phyloP scores from a whole-genome alignment of 2,113 vertebrate species.

The Atractosteus spatula region DNA sequence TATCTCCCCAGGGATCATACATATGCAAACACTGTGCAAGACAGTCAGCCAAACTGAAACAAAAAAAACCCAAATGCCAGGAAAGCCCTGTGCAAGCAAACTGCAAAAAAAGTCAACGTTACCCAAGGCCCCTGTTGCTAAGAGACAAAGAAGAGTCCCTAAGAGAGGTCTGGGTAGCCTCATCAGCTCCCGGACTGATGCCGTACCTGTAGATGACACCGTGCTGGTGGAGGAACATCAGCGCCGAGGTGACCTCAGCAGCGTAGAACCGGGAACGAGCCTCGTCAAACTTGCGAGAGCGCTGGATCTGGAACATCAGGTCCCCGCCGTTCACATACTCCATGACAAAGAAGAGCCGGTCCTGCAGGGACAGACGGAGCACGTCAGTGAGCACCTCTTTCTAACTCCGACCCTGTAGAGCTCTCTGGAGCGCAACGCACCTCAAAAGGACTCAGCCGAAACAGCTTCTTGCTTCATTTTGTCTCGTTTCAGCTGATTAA shows the following conservation, averaged over 20 bases:
- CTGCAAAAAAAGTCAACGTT: too few relatives aligned
- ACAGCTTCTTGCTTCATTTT: too few relatives aligned
- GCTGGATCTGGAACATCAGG: conserved; percentile 98
- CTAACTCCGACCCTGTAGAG: not conserved
- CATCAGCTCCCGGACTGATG: too few relatives aligned
- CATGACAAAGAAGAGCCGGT: conserved; percentile 98
- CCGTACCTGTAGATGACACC: conserved; percentile 95
- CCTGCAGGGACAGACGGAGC: conserved; percentile 57
- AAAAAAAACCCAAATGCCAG: not conserved
- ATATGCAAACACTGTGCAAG: conserved; percentile 60
- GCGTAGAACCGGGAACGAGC: conserved; percentile 95
- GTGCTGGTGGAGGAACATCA: conserved; percentile 97
- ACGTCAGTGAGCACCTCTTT: not conserved
- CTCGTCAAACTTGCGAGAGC: conserved; percentile 95
- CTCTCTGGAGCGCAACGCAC: too few relatives aligned
- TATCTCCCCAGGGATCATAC: conserved; percentile 55
- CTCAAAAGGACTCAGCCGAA: too few relatives aligned
- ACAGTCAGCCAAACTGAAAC: conserved; percentile 52
- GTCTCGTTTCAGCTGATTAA: too few relatives aligned
- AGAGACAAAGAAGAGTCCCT: conserved; percentile 50
- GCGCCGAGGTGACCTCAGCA: conserved; percentile 94
- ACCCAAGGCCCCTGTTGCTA: not conserved
- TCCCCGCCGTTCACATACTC: conserved; percentile 98
- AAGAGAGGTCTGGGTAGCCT: too few relatives aligned
- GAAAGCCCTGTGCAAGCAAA: conserved; percentile 61